Conservation (phyloP, 2,113 vertebrate genomes). For the Montifringilla adamsi region DNA sequence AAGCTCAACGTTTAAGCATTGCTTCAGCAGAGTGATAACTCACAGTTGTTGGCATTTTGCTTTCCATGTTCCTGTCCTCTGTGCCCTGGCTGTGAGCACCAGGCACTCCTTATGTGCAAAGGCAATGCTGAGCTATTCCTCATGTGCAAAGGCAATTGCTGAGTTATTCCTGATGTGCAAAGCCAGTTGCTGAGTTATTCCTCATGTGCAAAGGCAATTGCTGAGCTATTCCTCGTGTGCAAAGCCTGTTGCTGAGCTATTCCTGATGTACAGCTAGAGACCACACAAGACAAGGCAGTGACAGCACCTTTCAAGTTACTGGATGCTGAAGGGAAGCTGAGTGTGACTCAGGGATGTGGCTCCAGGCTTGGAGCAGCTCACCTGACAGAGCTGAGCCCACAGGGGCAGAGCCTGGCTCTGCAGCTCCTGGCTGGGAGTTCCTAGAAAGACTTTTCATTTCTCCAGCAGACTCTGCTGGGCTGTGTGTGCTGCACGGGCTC, state of each 20-base stretch:
- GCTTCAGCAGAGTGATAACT: background rate
- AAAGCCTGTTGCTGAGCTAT: too few relatives aligned
- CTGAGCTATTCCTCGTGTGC: too few relatives aligned
- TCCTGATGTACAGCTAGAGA: background rate
- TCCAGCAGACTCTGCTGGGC: too few relatives aligned
- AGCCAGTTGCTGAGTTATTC: too few relatives aligned
- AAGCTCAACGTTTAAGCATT: background rate
- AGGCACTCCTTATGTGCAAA: background rate
- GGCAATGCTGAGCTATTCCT: background rate
- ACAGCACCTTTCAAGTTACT: background rate
- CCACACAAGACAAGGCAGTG: background rate
- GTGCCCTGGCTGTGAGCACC: background rate
- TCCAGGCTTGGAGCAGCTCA: background rate
- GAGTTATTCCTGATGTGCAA: background rate
- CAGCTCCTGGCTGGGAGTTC: background rate
- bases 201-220: too few relatives aligned
- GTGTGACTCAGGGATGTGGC: fast-evolving
- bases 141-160: too few relatives aligned
- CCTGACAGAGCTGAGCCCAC: too few relatives aligned
- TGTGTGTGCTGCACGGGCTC: background rate
- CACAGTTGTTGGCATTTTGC: background rate
- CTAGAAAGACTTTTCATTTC: fast-evolving
- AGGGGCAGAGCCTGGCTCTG: background rate
- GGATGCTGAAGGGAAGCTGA: fast-evolving
- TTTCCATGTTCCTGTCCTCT: fast-evolving